Conservation (phyloP, 2,797 vertebrate genomes). For the Etheostoma nigrum region DNA sequence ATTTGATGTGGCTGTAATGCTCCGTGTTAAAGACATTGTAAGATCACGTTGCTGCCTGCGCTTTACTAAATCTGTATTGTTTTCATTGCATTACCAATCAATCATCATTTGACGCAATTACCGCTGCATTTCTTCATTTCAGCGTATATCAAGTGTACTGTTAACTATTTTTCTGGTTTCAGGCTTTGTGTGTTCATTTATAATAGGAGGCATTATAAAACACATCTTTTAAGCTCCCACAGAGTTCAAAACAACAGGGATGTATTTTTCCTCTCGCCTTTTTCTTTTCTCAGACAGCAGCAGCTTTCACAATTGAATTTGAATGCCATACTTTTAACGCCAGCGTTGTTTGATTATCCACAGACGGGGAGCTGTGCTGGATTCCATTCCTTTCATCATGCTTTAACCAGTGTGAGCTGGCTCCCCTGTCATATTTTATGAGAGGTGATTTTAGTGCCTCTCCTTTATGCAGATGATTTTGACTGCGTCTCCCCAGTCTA, state of each 20-base stretch:
- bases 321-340: conserved; percentile 82
- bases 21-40: conserved; percentile 46
- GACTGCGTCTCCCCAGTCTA: conserved; percentile 72
- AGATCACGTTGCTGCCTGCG: conserved; percentile 35
- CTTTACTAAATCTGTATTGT: conserved; percentile 70
- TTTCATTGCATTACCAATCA: conserved; percentile 59
- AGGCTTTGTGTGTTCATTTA: conserved; percentile 54
- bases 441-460: conserved; percentile 81
- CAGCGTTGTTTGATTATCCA: conserved; percentile 82
- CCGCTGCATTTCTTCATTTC: conserved; percentile 25
- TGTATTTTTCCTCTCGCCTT: conserved; percentile 67
- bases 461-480: conserved; percentile 81
- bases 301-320: conserved; percentile 79
- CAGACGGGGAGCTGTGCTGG: conserved; percentile 80
- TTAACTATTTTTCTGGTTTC: conserved; percentile 43
- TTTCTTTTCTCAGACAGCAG: conserved; percentile 70
- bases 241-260: conserved; percentile 78
- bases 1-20: conserved; percentile 60
- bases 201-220: conserved; percentile 74
- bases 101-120: conserved; percentile 61
- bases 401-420: conserved; percentile 80
- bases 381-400: conserved; percentile 83
- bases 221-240: conserved; percentile 71
- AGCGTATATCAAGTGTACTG: conserved; percentile 19
- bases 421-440: conserved; percentile 79